Conservation (phyloP, 2,797 vertebrate genomes). For the Ceyx erithaca region DNA sequence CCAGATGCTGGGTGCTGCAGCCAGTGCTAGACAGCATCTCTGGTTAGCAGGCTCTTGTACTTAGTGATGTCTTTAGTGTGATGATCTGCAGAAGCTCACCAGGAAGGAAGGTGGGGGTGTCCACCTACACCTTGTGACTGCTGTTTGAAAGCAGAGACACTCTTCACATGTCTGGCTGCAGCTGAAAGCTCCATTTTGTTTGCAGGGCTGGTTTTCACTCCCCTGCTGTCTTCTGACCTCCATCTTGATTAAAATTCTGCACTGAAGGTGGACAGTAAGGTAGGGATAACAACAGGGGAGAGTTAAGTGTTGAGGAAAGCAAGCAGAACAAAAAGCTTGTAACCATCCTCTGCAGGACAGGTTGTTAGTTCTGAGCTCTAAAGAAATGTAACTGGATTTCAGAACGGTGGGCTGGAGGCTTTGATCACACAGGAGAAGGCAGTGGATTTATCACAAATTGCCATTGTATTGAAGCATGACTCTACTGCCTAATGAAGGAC, state of each 20-base stretch:
- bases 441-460: background rate
- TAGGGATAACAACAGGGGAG: background rate
- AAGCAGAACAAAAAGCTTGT: background rate
- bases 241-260: background rate
- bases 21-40: background rate
- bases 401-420: background rate
- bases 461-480: background rate
- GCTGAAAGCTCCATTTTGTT: background rate
- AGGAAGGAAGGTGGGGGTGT: background rate
- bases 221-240: conserved; percentile 24
- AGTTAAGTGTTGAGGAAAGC: background rate
- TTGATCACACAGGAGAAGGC: background rate
- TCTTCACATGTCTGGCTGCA: background rate
- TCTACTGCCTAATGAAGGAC: background rate
- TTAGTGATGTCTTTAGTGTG: background rate
- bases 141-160: background rate
- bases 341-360: background rate
- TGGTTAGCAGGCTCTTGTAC: background rate
- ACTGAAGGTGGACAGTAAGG: background rate
- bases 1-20: rapidly evolving
- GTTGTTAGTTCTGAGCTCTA: background rate
- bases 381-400: background rate
- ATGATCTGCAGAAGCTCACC: background rate
- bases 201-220: background rate
- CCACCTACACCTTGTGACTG: background rate